These are phyloP conservation scores for Micoletzkya japonica DNA, from an alignment of 2,888 invertebrate genomes.

Conservation along the genomic window DNA sequence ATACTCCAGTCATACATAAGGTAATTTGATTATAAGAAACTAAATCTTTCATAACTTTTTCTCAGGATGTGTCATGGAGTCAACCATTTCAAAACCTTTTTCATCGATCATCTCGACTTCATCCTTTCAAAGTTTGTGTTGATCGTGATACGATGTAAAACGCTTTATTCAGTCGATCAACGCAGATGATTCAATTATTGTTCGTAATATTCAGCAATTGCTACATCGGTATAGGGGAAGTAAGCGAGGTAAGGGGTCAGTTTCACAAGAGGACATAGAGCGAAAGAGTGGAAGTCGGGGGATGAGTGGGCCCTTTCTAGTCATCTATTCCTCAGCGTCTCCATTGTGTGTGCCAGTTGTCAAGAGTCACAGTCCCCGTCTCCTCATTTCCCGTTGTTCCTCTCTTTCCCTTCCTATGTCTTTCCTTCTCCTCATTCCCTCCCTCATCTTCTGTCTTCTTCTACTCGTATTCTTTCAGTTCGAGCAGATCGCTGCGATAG, in stretches of 20 bases:
- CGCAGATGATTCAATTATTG: not conserved
- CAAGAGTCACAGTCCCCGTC: not conserved
- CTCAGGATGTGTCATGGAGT: not conserved
- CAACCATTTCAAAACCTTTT: conserved; percentile 7
- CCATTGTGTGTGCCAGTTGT: too few relatives aligned
- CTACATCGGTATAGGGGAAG: too few relatives aligned
- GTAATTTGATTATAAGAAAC: not conserved
- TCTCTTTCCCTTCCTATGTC: conserved; percentile 6
- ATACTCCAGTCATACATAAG: not conserved
- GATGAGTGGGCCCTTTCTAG: too few relatives aligned
- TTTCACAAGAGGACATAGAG: too few relatives aligned
- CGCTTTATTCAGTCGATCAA: not conserved
- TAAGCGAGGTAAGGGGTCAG: too few relatives aligned
- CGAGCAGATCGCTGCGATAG: not conserved
- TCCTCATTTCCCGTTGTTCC: not conserved
- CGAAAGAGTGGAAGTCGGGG: too few relatives aligned
- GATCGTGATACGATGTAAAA: not conserved
- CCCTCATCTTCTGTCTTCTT: not conserved
- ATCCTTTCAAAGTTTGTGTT: too few relatives aligned
- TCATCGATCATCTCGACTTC: not conserved
- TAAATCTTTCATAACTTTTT: not conserved
- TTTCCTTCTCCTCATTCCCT: not conserved
- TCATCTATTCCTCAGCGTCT: too few relatives aligned
- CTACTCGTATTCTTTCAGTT: conserved; percentile 16
- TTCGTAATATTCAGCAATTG: not conserved